A percentile compares a stretch with the other conserved stretches of the same genome.
Conservation (phyloP, 23 tunicate genomes). For the Ciona savignyi region DNA sequence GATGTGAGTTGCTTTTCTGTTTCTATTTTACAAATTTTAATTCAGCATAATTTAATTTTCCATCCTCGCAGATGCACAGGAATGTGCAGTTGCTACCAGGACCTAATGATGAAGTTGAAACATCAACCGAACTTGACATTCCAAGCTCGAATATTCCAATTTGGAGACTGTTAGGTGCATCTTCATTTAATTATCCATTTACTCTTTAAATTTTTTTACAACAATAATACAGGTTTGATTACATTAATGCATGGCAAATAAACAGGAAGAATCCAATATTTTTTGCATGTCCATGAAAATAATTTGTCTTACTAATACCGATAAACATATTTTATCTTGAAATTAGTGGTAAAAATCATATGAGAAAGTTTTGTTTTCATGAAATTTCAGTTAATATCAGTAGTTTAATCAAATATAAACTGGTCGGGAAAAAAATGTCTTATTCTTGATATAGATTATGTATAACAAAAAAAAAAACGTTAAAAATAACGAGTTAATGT, state of each 20-base stretch:
- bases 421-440: no score
- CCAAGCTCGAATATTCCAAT: conserved; percentile 24
- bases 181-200: no score
- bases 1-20: conserved; percentile 30
- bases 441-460: neutral
- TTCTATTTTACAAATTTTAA: neutral
- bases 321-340: neutral
- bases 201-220: no score
- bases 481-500: no score
- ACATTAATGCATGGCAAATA: no score
- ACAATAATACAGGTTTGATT: no score
- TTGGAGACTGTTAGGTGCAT: conserved; percentile 64
- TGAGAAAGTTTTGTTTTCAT: neutral
- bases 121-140: conserved; percentile 49
- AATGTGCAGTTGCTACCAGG: conserved; percentile 75
- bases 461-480: no score
- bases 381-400: neutral
- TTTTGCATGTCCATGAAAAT: neutral
- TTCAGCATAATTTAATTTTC: neutral
- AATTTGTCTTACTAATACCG: neutral
- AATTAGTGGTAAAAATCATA: neutral
- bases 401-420: neutral
- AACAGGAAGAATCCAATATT: neutral
- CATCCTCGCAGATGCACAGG: conserved; percentile 11
- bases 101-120: conserved; percentile 32